These are phyloP conservation scores for Napeogenes sylphis DNA, from an alignment of 2,888 invertebrate genomes.

Conservation along the genomic window DNA sequence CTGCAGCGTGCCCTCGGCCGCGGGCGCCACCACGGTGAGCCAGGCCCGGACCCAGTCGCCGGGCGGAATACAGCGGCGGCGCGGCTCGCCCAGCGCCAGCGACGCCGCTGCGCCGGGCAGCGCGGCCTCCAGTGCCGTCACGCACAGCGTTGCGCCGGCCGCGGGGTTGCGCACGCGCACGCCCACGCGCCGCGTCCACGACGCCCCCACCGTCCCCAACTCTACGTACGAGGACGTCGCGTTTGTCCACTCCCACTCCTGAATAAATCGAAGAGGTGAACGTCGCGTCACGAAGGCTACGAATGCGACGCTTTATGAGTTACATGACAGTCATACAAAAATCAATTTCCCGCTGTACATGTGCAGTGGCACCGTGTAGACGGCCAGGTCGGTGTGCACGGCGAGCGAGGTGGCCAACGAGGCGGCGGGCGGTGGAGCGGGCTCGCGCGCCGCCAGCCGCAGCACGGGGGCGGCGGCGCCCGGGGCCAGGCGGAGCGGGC, in stretches of 20 bases:
- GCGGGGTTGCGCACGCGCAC: constrained; percentile 60
- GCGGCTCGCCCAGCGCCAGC: constrained; percentile 30
- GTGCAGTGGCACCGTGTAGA: constrained; percentile 65
- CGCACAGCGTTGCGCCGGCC: constrained; percentile 47
- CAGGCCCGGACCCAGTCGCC: constrained; percentile 32
- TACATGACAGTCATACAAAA: constrained; percentile 38
- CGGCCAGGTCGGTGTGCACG: constrained; percentile 70
- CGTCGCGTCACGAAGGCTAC: constrained; percentile 19
- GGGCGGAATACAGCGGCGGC: constrained; percentile 39
- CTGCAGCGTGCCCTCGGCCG: constrained; percentile 38
- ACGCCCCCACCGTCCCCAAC: constrained; percentile 81
- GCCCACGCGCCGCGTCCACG: constrained; percentile 81
- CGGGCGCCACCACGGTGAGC: constrained; percentile 47
- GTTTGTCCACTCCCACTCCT: constrained; percentile 63
- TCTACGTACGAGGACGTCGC: constrained; percentile 30
- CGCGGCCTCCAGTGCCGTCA: constrained; percentile 34
- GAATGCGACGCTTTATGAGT: background rate
- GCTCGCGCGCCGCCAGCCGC: constrained; percentile 27
- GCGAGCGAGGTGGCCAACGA: constrained; percentile 37
- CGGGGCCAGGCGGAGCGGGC: constrained; percentile 37
- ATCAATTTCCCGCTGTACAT: constrained; percentile 65
- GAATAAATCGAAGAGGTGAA: constrained; percentile 16
- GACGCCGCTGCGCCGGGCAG: constrained; percentile 40
- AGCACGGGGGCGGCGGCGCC: constrained; percentile 34
- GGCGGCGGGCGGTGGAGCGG: constrained; percentile 18